Conservation (phyloP, 2,113 vertebrate species). For the Alaudala cheleensis region DNA sequence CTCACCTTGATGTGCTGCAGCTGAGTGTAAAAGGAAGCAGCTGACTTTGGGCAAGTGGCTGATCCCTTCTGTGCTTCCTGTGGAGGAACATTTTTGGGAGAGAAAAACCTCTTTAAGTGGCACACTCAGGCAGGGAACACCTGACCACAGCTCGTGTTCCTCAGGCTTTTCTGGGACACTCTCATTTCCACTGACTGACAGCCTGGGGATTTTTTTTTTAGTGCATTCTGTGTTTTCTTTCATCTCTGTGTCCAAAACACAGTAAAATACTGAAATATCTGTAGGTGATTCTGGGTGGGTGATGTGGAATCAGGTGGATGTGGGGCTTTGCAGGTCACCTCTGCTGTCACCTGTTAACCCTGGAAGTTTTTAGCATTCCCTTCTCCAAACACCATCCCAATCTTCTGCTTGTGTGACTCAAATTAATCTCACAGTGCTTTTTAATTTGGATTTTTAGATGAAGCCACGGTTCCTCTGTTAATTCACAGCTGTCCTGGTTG, state of each 20-base stretch:
- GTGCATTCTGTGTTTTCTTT: not conserved
- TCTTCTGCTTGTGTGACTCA: not conserved
- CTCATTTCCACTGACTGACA: not conserved
- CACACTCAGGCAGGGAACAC: not conserved
- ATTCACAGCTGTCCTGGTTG: accelerated
- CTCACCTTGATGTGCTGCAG: not conserved
- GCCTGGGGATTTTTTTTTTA: not conserved
- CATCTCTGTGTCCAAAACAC: not conserved
- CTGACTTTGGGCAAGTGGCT: not conserved
- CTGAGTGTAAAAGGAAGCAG: not conserved
- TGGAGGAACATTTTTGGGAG: not conserved
- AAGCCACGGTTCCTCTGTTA: not conserved
- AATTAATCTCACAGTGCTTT: not conserved
- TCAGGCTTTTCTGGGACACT: constrained; percentile 41
- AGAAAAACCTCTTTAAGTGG: not conserved
- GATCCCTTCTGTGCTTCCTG: not conserved
- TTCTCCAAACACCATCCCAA: not conserved
- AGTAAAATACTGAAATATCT: not conserved
- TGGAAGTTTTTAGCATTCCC: not conserved
- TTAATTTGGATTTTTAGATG: not conserved
- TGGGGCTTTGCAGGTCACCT: not conserved
- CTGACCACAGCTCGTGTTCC: not conserved
- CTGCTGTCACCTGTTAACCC: not conserved
- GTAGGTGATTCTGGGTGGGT: not conserved
- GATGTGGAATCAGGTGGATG: not conserved